These are phyloP conservation scores for Agrypnia vestita DNA, from an alignment of 1,140 invertebrate genomes.

Conservation along the genomic window DNA sequence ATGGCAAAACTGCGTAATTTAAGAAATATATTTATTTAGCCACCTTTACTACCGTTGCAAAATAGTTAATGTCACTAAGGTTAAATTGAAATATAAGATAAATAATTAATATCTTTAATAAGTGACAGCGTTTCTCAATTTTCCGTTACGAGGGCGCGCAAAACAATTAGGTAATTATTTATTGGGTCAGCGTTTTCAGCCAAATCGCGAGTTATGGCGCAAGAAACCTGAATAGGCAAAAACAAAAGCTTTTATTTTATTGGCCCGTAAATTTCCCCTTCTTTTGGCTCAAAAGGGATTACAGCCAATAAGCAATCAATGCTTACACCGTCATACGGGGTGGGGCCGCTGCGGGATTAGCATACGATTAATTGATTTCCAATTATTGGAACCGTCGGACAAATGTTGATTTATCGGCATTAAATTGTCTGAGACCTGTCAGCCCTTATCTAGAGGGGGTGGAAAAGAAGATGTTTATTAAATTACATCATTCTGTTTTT, in stretches of 20 bases:
- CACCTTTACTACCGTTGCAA: too few relatives aligned
- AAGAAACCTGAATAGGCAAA: conserved; percentile 13
- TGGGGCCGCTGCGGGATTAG: conserved; percentile 35
- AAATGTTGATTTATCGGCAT: conserved; percentile 46
- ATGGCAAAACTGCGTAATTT: too few relatives aligned
- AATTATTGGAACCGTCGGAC: conserved; percentile 50
- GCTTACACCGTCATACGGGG: conserved; percentile 19
- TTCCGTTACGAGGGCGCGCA: neutral
- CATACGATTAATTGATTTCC: conserved; percentile 61
- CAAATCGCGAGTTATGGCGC: conserved; percentile 18
- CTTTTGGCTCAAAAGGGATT: conserved; percentile 46
- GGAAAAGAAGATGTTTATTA: too few relatives aligned
- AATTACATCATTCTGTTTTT: too few relatives aligned
- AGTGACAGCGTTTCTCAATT: neutral
- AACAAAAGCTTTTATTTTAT: conserved; percentile 51
- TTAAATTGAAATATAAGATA: too few relatives aligned
- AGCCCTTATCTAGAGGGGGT: neutral
- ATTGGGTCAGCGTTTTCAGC: conserved; percentile 11
- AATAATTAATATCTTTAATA: neutral
- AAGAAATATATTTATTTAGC: too few relatives aligned
- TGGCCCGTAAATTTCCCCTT: conserved; percentile 52
- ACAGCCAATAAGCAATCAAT: conserved; percentile 57
- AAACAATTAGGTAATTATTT: conserved; percentile 25
- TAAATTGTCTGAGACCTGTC: conserved; percentile 45
- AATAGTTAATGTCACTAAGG: too few relatives aligned